Evolutionary conservation across 1,140 invertebrate species (phyloP), one percentile per base, ranked within the genome.

Genomic region (Achroia grisella): DNA sequence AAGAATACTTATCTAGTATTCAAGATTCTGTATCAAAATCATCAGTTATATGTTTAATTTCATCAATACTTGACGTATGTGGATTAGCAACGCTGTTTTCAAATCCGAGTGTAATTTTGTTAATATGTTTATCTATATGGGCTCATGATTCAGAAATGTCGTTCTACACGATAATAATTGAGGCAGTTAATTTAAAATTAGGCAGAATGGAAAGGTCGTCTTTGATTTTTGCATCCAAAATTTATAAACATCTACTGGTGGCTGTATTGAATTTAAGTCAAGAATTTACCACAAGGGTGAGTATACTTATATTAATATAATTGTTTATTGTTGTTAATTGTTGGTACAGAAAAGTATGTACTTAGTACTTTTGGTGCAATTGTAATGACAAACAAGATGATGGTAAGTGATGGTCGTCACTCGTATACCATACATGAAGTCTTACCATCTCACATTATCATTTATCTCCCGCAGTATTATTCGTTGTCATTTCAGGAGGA

Each of bases 101-200:
- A 8, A 44, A 48, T 10, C 4, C 30, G n/a, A 55, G 44, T 50
- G n/a, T 32, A 11, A 48, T 61, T 37, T 6, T 52, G 17, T 36
- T 57, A 0, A 39, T 71, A 1, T 41, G 52, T 13, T 45, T 65
- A 8, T 54, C 45, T 2, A 64, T 62, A 32, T 47, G 58, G 14
- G 65, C 61, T 30, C 68, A 70, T 37, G 68, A 74, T 49, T 45
- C 62, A 2, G 73, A 77, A 55, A 55, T 71, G 29, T 17, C 48
- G 0, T 62, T 68, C 10, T 59, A 44, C 45, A 53, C 56, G 9
- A 32, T 67, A 5, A 29, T 74, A 2, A 48, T 72, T 35, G 48
- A 62, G 15, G 50, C 36, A n/a, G 49, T 70, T 9, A 77, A 74
- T 41, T 27, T 56, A 5, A 68, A 64, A 44, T 15, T 77, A 13